Base-by-base conservation (phyloP, 2,113 vertebrate genomes). In the Tinamus guttatus region DNA sequence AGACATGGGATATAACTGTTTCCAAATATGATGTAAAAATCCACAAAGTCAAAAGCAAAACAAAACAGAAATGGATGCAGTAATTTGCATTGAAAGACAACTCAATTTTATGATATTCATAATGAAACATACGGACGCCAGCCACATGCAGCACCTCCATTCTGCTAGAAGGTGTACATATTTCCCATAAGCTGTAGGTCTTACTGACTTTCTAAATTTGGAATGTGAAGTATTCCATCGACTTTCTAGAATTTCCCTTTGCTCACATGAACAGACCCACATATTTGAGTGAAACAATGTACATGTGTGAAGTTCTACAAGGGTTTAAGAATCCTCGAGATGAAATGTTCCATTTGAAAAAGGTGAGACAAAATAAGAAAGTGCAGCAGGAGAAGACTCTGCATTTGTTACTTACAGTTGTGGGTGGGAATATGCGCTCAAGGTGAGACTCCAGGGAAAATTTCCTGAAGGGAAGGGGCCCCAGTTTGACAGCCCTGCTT, bases 161-260 rank as follows among this genome's bases (percentile, higher is more conserved):
- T 60, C 12, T 45, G 15, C 27, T 45, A 77, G 59, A 80, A 63
- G 40, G 4, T 9, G 11, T n/a, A 54, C 15, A 21, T 20, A 75
- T 65, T 89, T 79, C n/a, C 20, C 22, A 4, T 0, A 2, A 22
- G 36, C n/a, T 67, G 19, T 45, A 60, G 28, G 9, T 85, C 34
- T 92, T 54, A 51, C 20, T 18, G 38, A 41, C 28, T 65, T 93
- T 9, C 30, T 45, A 59, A 69, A 41, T 62, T 59, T 74, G n/a
- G 13, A 77, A 14, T 56, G 30, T 56, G 27, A 32, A 87, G 56
- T 47, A 36, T 73, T 4, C 5, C 11, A 49, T 21, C 5, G 13
- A 32, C 51, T 93, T 89, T 80, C 80, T 69, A 76, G 41, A 64
- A 54, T 14, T 54, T 90, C 28, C n/a, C 8, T 84, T 60, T 49